Base-by-base conservation (phyloP, 2,888 invertebrate genomes). In the Dynastes tityus region DNA sequence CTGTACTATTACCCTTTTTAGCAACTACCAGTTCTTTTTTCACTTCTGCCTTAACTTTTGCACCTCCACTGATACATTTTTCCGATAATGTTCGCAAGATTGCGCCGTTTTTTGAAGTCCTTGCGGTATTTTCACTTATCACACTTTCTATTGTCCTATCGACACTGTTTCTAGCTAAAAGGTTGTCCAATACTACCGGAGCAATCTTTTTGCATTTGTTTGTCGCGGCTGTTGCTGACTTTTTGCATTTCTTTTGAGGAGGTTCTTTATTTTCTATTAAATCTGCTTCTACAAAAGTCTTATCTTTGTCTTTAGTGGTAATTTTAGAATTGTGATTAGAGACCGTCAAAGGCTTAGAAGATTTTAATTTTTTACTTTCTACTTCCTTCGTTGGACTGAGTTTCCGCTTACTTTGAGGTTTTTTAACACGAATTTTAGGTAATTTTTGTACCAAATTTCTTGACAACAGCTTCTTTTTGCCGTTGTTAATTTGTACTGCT, bases 111-210 rank as follows among this genome's bases (percentile, higher is more conserved):
- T 78, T 78, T 45, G 70, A 53, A 80, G 82, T 84, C 74, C 82
- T 80, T 75, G 81, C 85, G 71, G 85, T 85, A 16, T 63, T 74
- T 78, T 88, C 89, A 82, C 87, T 89, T 84, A 85, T 86, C 87
- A 89, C 89, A 85, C 87, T 87, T 81, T 90, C 90, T 77, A 89
- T 89, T 65, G 87, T 88, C 83, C 91, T 88, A 80, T 92, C 92
- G 63, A 92, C 89, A 84, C 91, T 91, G 84, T 91, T 92, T 86
- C 91, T 91, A 80, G 90, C 89, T 80, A 92, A 88, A 65, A 92
- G 87, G 84, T 90, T 91, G 83, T 92, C 91, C n/a, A 92, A 88
- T 58, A 91, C 85, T 70, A 90, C 84, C 2, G 86, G 83, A 13
- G 86, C 85, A 53, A 84, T 78, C 77, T 82, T 83, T 67, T 83